phyloP scores from a whole-genome alignment of 2,888 invertebrate species.

The Epistrophe grossulariae region DNA sequence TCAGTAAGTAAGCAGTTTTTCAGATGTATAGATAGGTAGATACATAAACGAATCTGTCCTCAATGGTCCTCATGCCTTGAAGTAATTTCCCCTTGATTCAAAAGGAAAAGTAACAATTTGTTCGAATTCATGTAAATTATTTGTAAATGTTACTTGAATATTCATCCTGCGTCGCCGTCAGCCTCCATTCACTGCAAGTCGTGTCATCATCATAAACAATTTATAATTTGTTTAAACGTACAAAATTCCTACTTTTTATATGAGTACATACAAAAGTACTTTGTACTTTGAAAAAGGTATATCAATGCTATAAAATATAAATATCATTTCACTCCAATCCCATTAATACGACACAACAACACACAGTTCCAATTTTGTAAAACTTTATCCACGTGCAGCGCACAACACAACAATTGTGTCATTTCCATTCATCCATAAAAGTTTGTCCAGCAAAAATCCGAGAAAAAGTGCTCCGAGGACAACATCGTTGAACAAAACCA shows the following conservation, averaged over 20 bases:
- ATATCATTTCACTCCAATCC: background rate
- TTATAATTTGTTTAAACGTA: slow-evolving; percentile 13
- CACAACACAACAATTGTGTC: background rate
- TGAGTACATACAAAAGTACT: too few species aligned
- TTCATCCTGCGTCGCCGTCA: background rate
- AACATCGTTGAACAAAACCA: slow-evolving; percentile 53
- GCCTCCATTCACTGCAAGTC: background rate
- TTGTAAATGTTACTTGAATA: background rate
- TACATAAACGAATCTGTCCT: too few species aligned
- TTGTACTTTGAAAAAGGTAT: background rate
- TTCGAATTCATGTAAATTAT: too few species aligned
- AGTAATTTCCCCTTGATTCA: too few species aligned
- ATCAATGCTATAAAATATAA: slow-evolving; percentile 2
- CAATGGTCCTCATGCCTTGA: too few species aligned
- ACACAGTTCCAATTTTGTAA: slow-evolving; percentile 6
- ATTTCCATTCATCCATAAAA: slow-evolving; percentile 53
- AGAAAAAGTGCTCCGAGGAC: slow-evolving; percentile 37
- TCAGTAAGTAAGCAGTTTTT: too few species aligned
- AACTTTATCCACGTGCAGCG: slow-evolving; percentile 31
- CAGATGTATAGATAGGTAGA: too few species aligned
- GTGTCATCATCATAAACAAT: background rate
- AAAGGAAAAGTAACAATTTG: too few species aligned
- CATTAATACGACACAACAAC: slow-evolving; percentile 34
- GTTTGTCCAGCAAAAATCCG: slow-evolving; percentile 36
- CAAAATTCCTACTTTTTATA: background rate